Conservation (phyloP, 2,888 invertebrate genomes). For the Capitulum mitella region DNA sequence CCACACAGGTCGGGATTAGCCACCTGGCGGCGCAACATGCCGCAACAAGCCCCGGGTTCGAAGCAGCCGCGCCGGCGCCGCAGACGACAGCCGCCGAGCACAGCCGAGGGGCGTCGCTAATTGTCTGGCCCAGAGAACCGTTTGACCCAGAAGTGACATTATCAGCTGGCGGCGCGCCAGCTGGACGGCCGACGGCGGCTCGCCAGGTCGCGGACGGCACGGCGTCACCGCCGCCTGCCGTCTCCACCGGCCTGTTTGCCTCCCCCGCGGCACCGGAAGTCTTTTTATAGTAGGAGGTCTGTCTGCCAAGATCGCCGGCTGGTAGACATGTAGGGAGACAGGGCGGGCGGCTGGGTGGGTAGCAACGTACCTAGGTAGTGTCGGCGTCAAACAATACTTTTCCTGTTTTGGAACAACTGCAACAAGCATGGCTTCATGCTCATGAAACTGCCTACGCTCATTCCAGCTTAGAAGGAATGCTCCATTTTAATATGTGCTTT, state of each 20-base stretch:
- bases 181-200: not conserved
- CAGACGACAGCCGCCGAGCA: not conserved
- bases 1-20: not conserved
- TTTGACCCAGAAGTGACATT: conserved; percentile 6
- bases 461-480: too few species aligned
- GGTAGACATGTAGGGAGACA: too few species aligned
- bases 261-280: conserved; percentile 8
- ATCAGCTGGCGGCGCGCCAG: not conserved
- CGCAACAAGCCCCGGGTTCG: too few species aligned
- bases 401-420: too few species aligned
- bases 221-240: not conserved
- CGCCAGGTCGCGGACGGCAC: not conserved
- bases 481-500: too few species aligned
- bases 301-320: conserved; percentile 5
- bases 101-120: not conserved
- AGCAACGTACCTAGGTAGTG: too few species aligned
- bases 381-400: too few species aligned
- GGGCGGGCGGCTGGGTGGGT: too few species aligned
- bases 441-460: too few species aligned
- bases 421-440: too few species aligned
- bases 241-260: not conserved
- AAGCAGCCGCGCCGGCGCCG: too few species aligned
- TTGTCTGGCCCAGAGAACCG: not conserved
- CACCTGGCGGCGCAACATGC: too few species aligned
- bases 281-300: not conserved